Conservation (phyloP, 2,888 invertebrate genomes). For the Atrina japonica region DNA sequence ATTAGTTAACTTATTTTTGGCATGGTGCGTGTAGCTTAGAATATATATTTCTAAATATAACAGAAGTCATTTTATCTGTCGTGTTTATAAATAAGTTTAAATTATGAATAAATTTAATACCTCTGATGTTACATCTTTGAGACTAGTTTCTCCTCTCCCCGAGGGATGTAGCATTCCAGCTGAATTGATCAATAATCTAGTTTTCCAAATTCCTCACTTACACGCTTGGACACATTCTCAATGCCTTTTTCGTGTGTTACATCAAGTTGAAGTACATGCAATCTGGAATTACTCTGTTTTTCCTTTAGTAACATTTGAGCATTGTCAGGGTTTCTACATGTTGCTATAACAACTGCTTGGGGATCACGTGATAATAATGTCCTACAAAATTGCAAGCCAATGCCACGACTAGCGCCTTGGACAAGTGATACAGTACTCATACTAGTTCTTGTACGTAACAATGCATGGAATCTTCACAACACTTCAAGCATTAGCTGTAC, state of each 20-base stretch:
- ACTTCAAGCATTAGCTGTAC: too few relatives aligned
- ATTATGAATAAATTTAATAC: too few relatives aligned
- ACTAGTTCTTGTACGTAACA: neutral
- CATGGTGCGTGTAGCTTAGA: too few relatives aligned
- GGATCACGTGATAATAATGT: conserved; percentile 53
- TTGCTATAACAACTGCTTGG: conserved; percentile 62
- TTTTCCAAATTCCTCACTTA: conserved; percentile 55
- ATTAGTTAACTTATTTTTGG: too few relatives aligned
- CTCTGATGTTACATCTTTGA: conserved; percentile 62
- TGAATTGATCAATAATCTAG: conserved; percentile 72
- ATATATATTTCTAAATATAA: too few relatives aligned
- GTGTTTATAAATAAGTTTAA: too few relatives aligned
- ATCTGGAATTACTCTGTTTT: conserved; percentile 37
- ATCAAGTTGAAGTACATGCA: conserved; percentile 59
- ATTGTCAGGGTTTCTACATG: conserved; percentile 61
- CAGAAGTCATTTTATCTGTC: too few relatives aligned
- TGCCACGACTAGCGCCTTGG: conserved; percentile 70
- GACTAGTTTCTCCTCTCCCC: conserved; percentile 70
- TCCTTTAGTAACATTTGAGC: conserved; percentile 56
- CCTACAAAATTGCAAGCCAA: conserved; percentile 72
- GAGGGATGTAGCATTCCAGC: conserved; percentile 71
- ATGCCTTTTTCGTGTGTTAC: conserved; percentile 62
- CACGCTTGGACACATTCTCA: conserved; percentile 47
- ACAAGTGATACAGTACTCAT: conserved; percentile 44
- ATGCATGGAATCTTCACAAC: too few relatives aligned